Evolutionary conservation across 2,797 vertebrate genomes (phyloP), one percentile per base, ranked within the genome.

Genomic region (Rhynchonycteris naso): DNA sequence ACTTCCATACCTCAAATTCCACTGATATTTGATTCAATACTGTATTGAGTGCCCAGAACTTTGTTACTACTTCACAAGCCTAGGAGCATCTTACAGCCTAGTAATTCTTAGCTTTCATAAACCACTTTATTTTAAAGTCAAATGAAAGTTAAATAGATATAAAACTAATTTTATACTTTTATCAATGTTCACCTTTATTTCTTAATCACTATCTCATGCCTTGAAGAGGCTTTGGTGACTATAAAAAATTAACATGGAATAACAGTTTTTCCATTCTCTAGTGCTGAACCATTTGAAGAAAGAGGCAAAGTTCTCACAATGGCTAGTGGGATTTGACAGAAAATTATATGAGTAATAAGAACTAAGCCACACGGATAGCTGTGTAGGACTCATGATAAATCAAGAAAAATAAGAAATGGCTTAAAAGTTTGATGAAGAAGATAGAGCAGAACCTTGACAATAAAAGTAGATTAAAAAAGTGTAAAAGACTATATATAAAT

Each of bases 61-160:
- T n/a, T 30, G 6, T 82, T 56, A 43, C 35, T 56, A 18, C 11
- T 75, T 86, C 19, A 38, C 38, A 81, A 87, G 59, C 47, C 33
- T 21, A 38, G 80, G 5, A 59, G 9, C 22, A 71, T 35, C n/a
- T 4, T 19, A 76, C 4, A 93, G 28, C 6, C 52, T 56, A 33
- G 3, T 58, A 87, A 75, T 52, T 75, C 35, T n/a, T n/a, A 79
- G 26, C 7, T 65, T 92, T 52, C 22, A 22, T 14, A 63, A 94
- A 56, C 35, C 13, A 83, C 75, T 83, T 86, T 78, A 91, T 74
- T 85, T 78, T 30, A 89, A 94, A 96, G 59, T 68, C 88, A 89
- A 81, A 43, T 75, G 54, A 79, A 82, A 33, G 3, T 61, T 86
- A 74, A 86, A 26, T 33, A 82, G 14, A n/a, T 86, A 79, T 47